Percentiles rank a stretch among this genome's conserved stretches.
phyloP scores from a whole-genome alignment of 2,888 invertebrate genomes.

The Mesorhabditis belari region DNA sequence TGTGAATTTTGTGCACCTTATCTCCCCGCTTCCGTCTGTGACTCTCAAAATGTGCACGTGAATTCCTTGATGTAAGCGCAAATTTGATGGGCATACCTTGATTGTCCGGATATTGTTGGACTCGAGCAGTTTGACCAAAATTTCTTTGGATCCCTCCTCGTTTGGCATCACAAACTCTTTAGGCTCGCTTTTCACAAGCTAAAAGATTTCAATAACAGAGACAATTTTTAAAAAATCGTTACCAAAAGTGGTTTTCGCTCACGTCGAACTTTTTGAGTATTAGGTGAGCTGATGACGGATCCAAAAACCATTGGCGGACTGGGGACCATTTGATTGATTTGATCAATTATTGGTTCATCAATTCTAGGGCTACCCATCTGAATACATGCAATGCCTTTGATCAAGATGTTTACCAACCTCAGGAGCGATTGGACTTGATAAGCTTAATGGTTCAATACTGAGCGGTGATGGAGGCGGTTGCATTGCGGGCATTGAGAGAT shows the following conservation, averaged over 20 bases:
- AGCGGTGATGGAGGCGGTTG: slow-evolving; percentile 4
- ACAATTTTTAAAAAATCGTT: too few species aligned
- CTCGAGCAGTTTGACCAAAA: not conserved
- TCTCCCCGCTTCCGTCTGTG: too few species aligned
- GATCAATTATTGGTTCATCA: not conserved
- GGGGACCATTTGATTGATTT: not conserved
- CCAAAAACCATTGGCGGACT: not conserved
- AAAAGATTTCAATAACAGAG: too few species aligned
- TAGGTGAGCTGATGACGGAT: too few species aligned
- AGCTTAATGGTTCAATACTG: not conserved
- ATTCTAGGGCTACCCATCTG: not conserved
- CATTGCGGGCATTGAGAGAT: slow-evolving; percentile 23
- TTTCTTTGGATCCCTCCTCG: not conserved
- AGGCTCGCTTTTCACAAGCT: not conserved
- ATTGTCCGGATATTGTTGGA: not conserved
- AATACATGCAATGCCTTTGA: too few species aligned
- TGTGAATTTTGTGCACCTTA: too few species aligned
- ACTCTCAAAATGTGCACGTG: too few species aligned
- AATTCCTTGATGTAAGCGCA: too few species aligned
- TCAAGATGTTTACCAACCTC: not conserved
- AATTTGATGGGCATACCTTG: too few species aligned
- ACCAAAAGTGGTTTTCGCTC: too few species aligned
- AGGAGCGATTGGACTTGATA: not conserved
- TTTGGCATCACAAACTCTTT: not conserved
- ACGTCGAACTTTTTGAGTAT: too few species aligned